Evolutionary conservation across 1,140 invertebrate species (phyloP), one percentile per base, ranked within the genome.

Genomic region (Himalopsyche phryganea): DNA sequence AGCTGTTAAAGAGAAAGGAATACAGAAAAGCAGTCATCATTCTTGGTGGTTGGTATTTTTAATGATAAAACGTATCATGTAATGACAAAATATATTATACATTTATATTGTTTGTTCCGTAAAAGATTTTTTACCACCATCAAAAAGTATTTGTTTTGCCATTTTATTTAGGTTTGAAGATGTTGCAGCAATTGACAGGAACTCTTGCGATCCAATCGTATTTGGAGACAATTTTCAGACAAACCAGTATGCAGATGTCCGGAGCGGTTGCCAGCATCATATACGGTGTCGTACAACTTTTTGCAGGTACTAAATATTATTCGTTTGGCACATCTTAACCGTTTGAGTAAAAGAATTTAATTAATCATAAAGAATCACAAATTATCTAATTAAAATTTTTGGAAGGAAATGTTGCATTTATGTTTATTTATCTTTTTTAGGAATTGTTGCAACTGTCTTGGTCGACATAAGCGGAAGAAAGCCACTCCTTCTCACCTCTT

Each of bases 391-490:
- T n/a, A n/a, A n/a, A n/a, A n/a, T n/a, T n/a, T n/a, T n/a, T n/a
- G n/a, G n/a, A n/a, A n/a, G n/a, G n/a, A n/a, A n/a, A n/a, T n/a
- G n/a, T n/a, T n/a, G n/a, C n/a, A n/a, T n/a, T n/a, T n/a, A n/a
- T n/a, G n/a, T n/a, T n/a, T 36, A 9, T n/a, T n/a, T n/a, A n/a
- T n/a, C n/a, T 52, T 32, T 70, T 73, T 6, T 81, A 63, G 88
- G 87, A 61, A 68, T 77, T 7, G 66, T 83, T 0, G 84, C 87
- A 19, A 81, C 84, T 1, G 66, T 88, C 18, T 70, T 92, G 5
- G 85, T 91, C 46, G 90, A 92, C 63, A 84, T 76, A 63, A 76
- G 84, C n/a, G 91, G 91, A 0, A 75, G 90, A 55, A 78, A 85
- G 46, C 73, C 87, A 28, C 73, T 94, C 0, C 71, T 93, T 18